Evolutionary conservation across 2,797 vertebrate genomes (phyloP).

Genomic region (Micropoecilia bifurca): DNA sequence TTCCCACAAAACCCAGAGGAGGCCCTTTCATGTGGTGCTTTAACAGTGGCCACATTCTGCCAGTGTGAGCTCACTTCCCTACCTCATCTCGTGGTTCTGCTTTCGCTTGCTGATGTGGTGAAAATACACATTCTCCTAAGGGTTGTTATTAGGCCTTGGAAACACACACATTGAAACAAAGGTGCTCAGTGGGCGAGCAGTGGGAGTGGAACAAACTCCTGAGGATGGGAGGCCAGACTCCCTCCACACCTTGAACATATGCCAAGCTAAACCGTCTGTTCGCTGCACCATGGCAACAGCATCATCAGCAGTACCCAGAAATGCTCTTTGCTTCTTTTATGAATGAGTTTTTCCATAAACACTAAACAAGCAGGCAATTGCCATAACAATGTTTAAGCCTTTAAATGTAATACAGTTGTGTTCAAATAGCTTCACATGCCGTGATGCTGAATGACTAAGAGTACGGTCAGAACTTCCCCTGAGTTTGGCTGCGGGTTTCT

Average conservation of each 20-base stretch:
- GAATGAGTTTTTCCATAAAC: slow-evolving; percentile 48
- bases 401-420: slow-evolving; percentile 12
- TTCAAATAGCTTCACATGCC: neutral
- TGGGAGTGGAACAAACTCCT: slow-evolving; percentile 57
- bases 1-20: slow-evolving; percentile 61
- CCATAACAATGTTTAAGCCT: slow-evolving; percentile 43
- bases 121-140: slow-evolving; percentile 46
- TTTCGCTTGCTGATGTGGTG: slow-evolving; percentile 50
- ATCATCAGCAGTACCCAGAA: slow-evolving; percentile 14
- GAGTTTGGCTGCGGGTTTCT: neutral
- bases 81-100: slow-evolving; percentile 44
- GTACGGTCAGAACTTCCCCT: slow-evolving; percentile 19
- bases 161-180: slow-evolving; percentile 50
- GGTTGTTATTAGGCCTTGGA: slow-evolving; percentile 56
- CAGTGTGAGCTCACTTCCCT: slow-evolving; percentile 74
- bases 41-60: slow-evolving; percentile 69
- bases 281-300: slow-evolving; percentile 48
- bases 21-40: slow-evolving; percentile 75
- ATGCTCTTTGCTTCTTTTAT: slow-evolving; percentile 8
- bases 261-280: slow-evolving; percentile 34
- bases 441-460: slow-evolving; percentile 35
- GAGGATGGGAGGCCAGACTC: slow-evolving; percentile 34
- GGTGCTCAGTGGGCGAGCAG: slow-evolving; percentile 29
- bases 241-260: slow-evolving; percentile 45
- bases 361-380: slow-evolving; percentile 8